Conservation (phyloP, 2,888 invertebrate species). For the Latrodectus hesperus region DNA sequence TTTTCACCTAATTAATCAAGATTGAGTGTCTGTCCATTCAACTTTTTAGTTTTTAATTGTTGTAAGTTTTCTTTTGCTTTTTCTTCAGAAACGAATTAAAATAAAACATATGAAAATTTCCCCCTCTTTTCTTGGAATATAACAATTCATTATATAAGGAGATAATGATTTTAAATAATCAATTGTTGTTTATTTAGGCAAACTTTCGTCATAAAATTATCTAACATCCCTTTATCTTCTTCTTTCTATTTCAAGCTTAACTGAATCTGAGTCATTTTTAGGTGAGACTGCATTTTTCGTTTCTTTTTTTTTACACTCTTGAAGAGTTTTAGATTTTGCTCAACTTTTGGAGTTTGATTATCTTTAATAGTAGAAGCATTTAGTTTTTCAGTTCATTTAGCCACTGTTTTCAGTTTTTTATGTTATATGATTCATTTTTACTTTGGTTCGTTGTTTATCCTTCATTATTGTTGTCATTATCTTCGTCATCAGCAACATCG, state of each 20-base stretch:
- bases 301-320: too few relatives aligned
- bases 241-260: conserved; percentile 2
- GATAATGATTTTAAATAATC: conserved; percentile 46
- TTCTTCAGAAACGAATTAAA: conserved; percentile 36
- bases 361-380: too few relatives aligned
- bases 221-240: conserved; percentile 32
- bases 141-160: conserved; percentile 26
- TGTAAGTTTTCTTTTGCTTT: conserved; percentile 38
- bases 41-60: conserved; percentile 27
- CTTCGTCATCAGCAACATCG: too few relatives aligned
- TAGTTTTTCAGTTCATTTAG: too few relatives aligned
- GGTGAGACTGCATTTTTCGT: too few relatives aligned
- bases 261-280: background rate
- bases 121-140: conserved; percentile 8
- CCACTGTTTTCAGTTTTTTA: too few relatives aligned
- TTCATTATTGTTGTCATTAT: too few relatives aligned
- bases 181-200: conserved; percentile 24
- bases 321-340: too few relatives aligned
- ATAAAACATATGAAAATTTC: conserved; percentile 23
- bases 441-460: too few relatives aligned
- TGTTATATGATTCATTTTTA: too few relatives aligned
- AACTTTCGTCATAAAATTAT: conserved; percentile 24
- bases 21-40: conserved; percentile 14
- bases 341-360: too few relatives aligned
- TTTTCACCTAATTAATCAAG: conserved; percentile 53